These are phyloP conservation scores for Myotis davidii DNA, from an alignment of 2,113 vertebrate species.

Conservation along the genomic window DNA sequence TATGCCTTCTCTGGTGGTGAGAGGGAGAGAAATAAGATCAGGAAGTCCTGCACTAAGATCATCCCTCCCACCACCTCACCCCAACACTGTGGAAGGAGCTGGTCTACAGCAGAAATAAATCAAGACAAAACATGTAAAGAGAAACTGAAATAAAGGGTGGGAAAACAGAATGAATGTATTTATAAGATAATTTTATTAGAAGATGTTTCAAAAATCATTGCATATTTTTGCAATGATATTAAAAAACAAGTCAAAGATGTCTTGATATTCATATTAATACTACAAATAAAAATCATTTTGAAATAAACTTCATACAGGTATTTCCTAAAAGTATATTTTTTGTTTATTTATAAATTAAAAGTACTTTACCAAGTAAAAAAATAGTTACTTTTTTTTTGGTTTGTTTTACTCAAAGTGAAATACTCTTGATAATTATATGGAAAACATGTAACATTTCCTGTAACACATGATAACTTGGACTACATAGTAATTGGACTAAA, in stretches of 20 bases:
- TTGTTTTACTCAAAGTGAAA: slow-evolving; percentile 6
- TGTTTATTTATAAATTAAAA: not conserved
- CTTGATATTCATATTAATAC: not conserved
- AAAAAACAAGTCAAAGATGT: not conserved
- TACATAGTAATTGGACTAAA: slow-evolving; percentile 37
- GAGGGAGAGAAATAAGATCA: not conserved
- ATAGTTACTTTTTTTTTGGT: not conserved
- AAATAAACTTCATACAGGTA: not conserved
- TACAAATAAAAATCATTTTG: not conserved
- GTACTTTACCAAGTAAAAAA: not conserved
- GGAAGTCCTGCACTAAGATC: not conserved
- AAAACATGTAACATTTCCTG: not conserved
- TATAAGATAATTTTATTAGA: not conserved
- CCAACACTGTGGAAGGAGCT: not conserved
- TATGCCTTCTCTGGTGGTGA: not conserved
- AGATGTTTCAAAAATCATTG: not conserved
- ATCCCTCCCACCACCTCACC: not conserved
- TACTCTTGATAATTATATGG: slow-evolving; percentile 20
- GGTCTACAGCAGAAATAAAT: not conserved
- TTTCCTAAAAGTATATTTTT: not conserved
- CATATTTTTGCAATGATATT: no score
- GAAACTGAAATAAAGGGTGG: not conserved
- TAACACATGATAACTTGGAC: not conserved
- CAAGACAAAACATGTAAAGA: not conserved
- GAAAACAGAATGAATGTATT: not conserved